A percentile compares a stretch with the other conserved stretches of the same genome.
Conservation (phyloP, 2,797 vertebrate genomes). For the Parauchenoglanis ngamensis region DNA sequence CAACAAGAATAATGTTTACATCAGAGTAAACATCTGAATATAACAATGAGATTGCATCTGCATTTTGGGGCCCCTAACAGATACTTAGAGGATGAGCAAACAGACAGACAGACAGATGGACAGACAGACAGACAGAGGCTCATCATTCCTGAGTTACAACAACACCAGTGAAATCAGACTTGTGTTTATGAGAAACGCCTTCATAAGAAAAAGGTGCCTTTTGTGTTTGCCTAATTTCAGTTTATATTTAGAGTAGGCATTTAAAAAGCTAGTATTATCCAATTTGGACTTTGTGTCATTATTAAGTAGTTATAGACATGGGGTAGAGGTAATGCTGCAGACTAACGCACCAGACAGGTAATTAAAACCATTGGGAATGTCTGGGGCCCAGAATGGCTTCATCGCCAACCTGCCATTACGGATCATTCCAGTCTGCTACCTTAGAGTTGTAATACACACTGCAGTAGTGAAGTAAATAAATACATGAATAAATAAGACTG, state of each 20-base stretch:
- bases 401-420: constrained; percentile 40
- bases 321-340: constrained; percentile 29
- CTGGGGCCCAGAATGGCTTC: constrained; percentile 40
- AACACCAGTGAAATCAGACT: background rate
- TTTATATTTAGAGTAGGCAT: constrained; percentile 8
- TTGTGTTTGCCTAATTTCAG: constrained; percentile 1
- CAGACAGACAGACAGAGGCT: background rate
- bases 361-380: constrained; percentile 54
- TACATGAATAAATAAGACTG: constrained; percentile 11
- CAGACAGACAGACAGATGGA: background rate
- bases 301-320: constrained; percentile 33
- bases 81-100: constrained; percentile 7
- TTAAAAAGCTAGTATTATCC: constrained; percentile 18
- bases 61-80: background rate
- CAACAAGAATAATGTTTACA: constrained; percentile 38
- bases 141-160: constrained; percentile 22
- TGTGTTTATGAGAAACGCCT: constrained; percentile 23
- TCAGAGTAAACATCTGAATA: constrained; percentile 27
- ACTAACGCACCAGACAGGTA: constrained; percentile 49
- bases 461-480: constrained; percentile 17
- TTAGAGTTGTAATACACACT: constrained; percentile 8
- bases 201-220: constrained; percentile 9
- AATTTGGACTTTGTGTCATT: constrained; percentile 23
- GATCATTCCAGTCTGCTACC: constrained; percentile 36
- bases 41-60: constrained; percentile 19